phyloP scores from a whole-genome alignment of 2,113 vertebrate species.

The Pipa parva region DNA sequence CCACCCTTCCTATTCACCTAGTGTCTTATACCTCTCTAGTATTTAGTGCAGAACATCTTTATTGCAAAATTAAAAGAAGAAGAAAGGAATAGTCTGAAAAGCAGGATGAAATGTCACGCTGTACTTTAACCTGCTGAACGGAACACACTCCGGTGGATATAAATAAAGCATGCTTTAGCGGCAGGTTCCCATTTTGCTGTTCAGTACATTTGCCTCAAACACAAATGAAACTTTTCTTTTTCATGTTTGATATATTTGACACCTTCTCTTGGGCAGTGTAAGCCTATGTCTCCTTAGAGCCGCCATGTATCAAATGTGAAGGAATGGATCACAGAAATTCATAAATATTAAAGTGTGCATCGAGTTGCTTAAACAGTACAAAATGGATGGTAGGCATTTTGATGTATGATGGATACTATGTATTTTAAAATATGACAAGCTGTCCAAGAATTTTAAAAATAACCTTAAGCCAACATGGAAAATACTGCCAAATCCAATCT shows the following conservation, averaged over 20 bases:
- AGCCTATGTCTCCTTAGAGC: neutral
- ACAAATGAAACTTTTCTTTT: constrained; percentile 7
- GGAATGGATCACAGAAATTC: neutral
- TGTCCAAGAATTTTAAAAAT: neutral
- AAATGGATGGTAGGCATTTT: neutral
- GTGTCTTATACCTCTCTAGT: neutral
- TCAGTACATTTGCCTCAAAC: neutral
- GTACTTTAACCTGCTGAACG: neutral
- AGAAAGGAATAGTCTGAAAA: neutral
- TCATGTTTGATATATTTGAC: neutral
- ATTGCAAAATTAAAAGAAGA: neutral
- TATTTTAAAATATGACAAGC: neutral
- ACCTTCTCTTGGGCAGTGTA: neutral
- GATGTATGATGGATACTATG: neutral
- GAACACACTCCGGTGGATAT: neutral
- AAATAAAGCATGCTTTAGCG: constrained; percentile 3
- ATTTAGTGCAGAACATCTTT: neutral
- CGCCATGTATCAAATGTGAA: neutral
- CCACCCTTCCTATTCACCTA: too few species aligned
- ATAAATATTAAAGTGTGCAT: constrained; percentile 4
- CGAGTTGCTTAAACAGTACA: neutral
- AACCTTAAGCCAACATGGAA: neutral
- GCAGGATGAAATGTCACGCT: constrained; percentile 10
- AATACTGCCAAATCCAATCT: too few species aligned
- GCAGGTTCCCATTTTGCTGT: neutral